Conservation (phyloP, 2,797 vertebrate genomes). For the Phoxinus dragarum region DNA sequence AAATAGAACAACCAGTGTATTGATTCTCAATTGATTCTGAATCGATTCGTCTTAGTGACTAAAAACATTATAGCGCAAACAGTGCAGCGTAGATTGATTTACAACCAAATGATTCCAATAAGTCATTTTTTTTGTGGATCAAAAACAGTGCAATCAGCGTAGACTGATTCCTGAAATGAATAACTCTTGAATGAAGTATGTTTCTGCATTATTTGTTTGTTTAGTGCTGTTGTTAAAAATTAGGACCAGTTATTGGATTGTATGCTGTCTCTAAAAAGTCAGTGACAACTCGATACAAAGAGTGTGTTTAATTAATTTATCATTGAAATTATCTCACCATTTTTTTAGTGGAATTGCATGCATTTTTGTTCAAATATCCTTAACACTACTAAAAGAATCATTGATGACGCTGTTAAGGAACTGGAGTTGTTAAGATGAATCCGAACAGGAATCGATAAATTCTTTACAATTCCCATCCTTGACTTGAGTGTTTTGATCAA, state of each 20-base stretch:
- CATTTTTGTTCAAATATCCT: not conserved
- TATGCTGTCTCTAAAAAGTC: not conserved
- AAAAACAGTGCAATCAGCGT: not conserved
- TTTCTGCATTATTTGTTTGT: not conserved
- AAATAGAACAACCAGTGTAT: not conserved
- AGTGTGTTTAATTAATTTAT: not conserved
- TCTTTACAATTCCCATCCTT: slow-evolving; percentile 17
- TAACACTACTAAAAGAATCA: slow-evolving; percentile 10
- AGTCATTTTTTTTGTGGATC: not conserved
- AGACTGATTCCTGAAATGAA: not conserved
- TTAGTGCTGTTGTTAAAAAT: not conserved
- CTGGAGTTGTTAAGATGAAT: not conserved
- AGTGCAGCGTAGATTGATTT: not conserved
- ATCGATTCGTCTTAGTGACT: not conserved
- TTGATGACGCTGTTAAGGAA: slow-evolving; percentile 17
- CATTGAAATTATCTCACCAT: not conserved
- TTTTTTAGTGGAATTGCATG: not conserved
- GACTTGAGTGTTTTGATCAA: slow-evolving; percentile 16
- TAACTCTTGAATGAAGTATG: not conserved
- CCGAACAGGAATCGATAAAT: not conserved
- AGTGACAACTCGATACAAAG: not conserved
- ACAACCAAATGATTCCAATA: not conserved
- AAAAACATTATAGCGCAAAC: not conserved
- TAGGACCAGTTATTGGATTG: not conserved
- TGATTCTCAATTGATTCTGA: not conserved